A percentile compares a stretch with the other conserved stretches of the same genome.
phyloP scores from a whole-genome alignment of 2,888 invertebrate genomes.

The Ectropis crepuscularia region DNA sequence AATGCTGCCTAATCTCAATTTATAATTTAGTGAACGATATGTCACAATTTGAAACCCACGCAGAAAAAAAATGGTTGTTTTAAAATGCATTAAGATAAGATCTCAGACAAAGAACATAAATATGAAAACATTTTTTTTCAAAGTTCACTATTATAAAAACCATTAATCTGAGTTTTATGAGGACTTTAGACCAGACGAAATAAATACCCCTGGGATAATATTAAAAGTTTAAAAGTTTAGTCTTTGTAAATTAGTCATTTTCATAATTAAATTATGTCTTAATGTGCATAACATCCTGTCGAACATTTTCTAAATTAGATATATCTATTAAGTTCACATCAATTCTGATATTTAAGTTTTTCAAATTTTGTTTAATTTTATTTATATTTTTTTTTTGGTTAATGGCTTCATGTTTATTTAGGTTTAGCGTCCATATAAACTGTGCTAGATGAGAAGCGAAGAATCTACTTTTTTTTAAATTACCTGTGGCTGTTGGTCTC shows the following conservation, averaged over 20 bases:
- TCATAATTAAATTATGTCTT: not conserved
- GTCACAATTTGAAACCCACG: not conserved
- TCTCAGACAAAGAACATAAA: slow-evolving; percentile 1
- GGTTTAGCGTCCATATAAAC: too few relatives aligned
- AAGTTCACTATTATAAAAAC: not conserved
- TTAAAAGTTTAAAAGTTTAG: not conserved
- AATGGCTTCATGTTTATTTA: too few relatives aligned
- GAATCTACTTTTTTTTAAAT: too few relatives aligned
- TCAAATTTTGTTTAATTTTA: not conserved
- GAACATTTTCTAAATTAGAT: slow-evolving; percentile 2
- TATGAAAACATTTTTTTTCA: not conserved
- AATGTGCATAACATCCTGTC: not conserved
- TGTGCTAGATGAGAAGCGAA: too few relatives aligned
- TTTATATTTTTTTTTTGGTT: too few relatives aligned
- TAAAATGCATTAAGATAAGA: slow-evolving; percentile 5
- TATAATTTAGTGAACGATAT: slow-evolving; percentile 4
- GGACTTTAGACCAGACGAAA: not conserved
- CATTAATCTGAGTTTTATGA: slow-evolving; percentile 1
- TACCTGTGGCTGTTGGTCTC: too few relatives aligned
- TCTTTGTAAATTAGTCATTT: not conserved
- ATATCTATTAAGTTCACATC: slow-evolving; percentile 1
- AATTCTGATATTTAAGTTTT: not conserved
- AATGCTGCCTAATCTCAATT: not conserved
- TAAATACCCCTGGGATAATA: not conserved
- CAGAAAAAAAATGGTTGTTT: not conserved